Base-by-base conservation (phyloP, 2,113 vertebrate species). In the Hippopotamus amphibius region DNA sequence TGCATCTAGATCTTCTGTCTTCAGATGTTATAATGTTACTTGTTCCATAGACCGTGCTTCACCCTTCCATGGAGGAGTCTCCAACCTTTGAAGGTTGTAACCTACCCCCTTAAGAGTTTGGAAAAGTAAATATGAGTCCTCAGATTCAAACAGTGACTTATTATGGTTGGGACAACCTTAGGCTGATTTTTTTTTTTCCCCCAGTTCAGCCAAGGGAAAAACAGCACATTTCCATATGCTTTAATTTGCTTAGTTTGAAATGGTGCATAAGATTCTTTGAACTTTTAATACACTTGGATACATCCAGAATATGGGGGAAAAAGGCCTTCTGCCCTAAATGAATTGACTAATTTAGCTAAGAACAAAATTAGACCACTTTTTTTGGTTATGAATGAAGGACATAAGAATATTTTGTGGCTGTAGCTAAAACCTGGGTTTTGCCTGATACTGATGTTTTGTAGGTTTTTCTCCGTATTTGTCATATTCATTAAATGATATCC, bases 181-280 rank as follows among this genome's bases (percentile, higher is more conserved):
- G 50, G 46, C 13, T 96, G 30, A 55, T 55, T 10, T 69, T 28
- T 33, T 59, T 41, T 46, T 71, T 72, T 14, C 24, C 16, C 1
- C 1, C 28, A 43, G 33, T 92, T 92, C 88, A 69, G 14, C 41
- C 43, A 46, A 43, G 3, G 41, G 37, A 30, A 93, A 92, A 76
- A 68, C 5, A 88, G 10, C n/a, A 12, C 5, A 66, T 96, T 93
- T 96, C 30, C 77, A 7, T 41, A 43, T 89, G 61, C 13, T 53
- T 83, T 89, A 48, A 93, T 89, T 92, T 97, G 61, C 57, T 84
- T 61, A 66, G 17, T 84, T 94, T 93, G 90, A 65, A 66, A n/a
- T 57, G 79, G 43, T 87, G 57, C 76, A 26, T 65, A 61, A 80
- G n/a, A 59, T 9, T 87, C 37, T 57, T 93, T 81, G 87, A 76